Evolutionary conservation across 2,797 vertebrate species (phyloP).

Genomic region (Tinamus major): DNA sequence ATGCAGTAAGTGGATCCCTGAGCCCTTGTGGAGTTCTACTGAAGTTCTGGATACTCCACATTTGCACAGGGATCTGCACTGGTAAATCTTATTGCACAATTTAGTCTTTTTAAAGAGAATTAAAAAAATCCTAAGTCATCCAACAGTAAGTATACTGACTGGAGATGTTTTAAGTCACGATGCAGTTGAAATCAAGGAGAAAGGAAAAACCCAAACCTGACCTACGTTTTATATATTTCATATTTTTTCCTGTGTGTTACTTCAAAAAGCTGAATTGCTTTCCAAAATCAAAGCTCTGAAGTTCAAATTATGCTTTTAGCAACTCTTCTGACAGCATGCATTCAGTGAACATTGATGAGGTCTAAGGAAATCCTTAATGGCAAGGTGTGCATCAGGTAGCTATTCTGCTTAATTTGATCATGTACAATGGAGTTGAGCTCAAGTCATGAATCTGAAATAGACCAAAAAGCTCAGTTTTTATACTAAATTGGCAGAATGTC

Average conservation of each 20-base stretch:
- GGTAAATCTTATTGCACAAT: background rate
- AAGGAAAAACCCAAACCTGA: background rate
- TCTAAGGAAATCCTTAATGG: background rate
- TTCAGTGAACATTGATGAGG: conserved; percentile 46
- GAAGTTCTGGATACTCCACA: background rate
- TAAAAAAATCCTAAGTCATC: background rate
- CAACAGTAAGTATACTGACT: background rate
- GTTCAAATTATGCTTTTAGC: conserved; percentile 3
- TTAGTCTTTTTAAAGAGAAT: background rate
- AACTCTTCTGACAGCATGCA: background rate
- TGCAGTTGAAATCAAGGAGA: background rate
- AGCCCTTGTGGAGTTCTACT: background rate
- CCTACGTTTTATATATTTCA: background rate
- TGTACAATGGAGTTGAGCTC: background rate
- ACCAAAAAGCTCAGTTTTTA: background rate
- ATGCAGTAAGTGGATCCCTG: background rate
- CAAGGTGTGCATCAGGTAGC: background rate
- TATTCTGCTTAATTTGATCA: background rate
- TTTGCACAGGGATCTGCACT: background rate
- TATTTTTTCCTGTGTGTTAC: background rate
- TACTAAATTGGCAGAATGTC: background rate
- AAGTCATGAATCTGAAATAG: background rate
- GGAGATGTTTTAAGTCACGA: background rate
- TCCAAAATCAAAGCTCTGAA: conserved; percentile 18
- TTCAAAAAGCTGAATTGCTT: conserved; percentile 38